A percentile compares a stretch with the other conserved stretches of the same genome.
Conservation (phyloP, 2,888 invertebrate species). For the Panopea generosa region DNA sequence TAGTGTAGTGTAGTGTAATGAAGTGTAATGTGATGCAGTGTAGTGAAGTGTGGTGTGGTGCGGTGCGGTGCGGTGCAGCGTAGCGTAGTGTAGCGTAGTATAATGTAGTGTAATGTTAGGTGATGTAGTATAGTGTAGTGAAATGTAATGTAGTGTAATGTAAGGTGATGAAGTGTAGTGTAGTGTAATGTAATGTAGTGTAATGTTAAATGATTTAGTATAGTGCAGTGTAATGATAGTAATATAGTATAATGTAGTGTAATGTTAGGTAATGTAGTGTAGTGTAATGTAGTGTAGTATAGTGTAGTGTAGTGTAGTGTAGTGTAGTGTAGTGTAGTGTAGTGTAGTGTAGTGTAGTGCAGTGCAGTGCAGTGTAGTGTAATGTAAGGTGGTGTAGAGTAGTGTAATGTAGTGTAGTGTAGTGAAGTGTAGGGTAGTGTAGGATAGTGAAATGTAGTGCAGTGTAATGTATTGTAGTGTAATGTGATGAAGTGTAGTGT, state of each 20-base stretch:
- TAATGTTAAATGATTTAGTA: not conserved
- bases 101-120: conserved; percentile 12
- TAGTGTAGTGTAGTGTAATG: conserved; percentile 8
- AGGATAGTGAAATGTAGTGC: conserved; percentile 2
- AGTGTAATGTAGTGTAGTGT: conserved; percentile 9
- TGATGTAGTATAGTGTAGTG: not conserved
- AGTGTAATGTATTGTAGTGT: not conserved
- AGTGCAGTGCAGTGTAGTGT: conserved; percentile 17
- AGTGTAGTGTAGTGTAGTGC: conserved; percentile 14
- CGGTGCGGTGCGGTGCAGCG: conserved; percentile 1
- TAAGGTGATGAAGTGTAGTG: conserved; percentile 5
- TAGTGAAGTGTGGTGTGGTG: conserved; percentile 12
- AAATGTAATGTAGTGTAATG: conserved; percentile 5
- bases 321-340: conserved; percentile 8
- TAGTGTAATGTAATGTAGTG: conserved; percentile 4
- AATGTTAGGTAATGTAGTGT: conserved; percentile 2
- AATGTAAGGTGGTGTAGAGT: not conserved
- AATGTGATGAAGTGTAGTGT: not conserved
- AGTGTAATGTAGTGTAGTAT: conserved; percentile 14
- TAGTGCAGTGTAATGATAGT: not conserved
- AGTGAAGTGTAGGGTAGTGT: conserved; percentile 9
- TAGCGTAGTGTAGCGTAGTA: conserved; percentile 13
- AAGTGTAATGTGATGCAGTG: conserved; percentile 6
- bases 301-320: conserved; percentile 12
- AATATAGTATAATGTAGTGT: conserved; percentile 13